A percentile compares a stretch with the other conserved stretches of the same genome.
phyloP scores from a whole-genome alignment of 64 coral and sea anemone genomes.

The Stylophora pistillata region DNA sequence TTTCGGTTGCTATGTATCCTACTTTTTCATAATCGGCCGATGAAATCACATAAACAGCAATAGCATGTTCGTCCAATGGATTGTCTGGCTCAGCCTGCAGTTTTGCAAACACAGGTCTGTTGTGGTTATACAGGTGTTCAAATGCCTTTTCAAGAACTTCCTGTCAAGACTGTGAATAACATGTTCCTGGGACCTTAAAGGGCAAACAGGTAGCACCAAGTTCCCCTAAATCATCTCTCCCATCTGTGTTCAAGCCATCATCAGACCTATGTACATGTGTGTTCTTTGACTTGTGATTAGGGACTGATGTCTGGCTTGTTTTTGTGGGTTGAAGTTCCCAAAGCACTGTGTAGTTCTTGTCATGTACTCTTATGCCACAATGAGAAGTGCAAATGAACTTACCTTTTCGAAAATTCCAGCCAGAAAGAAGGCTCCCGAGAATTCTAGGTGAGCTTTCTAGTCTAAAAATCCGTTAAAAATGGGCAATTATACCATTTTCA shows the following conservation, averaged over 20 bases:
- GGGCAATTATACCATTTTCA: no score
- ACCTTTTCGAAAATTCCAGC: background rate
- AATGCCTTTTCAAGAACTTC: slow-evolving; percentile 10
- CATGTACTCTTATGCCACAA: background rate
- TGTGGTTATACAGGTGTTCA: slow-evolving; percentile 31
- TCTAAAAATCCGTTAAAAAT: no score
- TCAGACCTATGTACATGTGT: background rate
- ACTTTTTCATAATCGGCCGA: slow-evolving; percentile 28
- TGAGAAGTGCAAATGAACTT: background rate
- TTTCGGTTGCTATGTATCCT: slow-evolving; percentile 68
- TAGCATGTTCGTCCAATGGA: slow-evolving; percentile 45
- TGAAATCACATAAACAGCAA: slow-evolving; percentile 44
- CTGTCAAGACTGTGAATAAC: background rate
- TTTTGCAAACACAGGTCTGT: slow-evolving; percentile 53
- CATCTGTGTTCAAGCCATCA: background rate
- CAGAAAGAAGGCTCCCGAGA: no score
- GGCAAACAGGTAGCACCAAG: background rate
- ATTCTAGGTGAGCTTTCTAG: no score
- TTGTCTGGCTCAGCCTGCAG: slow-evolving; percentile 57
- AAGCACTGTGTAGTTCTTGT: background rate
- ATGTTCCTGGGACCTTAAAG: slow-evolving; percentile 49
- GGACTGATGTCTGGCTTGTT: background rate
- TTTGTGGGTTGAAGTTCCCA: background rate
- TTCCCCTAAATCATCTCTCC: no score
- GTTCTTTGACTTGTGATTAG: background rate